phyloP scores from a whole-genome alignment of 2,113 vertebrate species.

The Dicerorhinus sumatrensis region DNA sequence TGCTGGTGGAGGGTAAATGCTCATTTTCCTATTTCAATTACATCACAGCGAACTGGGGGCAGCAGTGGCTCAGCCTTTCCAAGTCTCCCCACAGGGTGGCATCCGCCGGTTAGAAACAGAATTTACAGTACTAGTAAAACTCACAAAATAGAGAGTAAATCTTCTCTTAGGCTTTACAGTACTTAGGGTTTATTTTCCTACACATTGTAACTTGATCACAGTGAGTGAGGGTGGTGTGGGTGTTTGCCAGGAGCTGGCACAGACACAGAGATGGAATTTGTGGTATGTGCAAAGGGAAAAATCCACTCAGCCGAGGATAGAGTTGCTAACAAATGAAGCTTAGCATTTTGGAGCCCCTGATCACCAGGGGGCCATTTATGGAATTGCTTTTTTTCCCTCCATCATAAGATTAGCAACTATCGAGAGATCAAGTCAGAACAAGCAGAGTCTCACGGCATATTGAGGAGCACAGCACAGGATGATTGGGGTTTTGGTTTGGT shows the following conservation, averaged over 20 bases:
- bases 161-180: conserved; percentile 4
- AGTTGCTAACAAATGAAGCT: background rate
- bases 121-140: fast-evolving
- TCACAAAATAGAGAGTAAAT: background rate
- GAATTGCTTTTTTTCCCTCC: conserved; percentile 30
- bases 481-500: background rate
- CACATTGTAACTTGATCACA: conserved; percentile 55
- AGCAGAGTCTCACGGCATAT: conserved; percentile 40
- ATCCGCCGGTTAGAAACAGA: conserved; percentile 80
- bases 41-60: fast-evolving
- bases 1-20: background rate
- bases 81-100: conserved; percentile 86
- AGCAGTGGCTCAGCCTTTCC: conserved; percentile 56
- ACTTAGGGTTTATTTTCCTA: conserved; percentile 67
- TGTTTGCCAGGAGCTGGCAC: conserved; percentile 35
- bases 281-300: background rate
- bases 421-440: conserved; percentile 53
- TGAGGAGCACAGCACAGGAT: conserved; percentile 25
- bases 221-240: background rate
- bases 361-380: background rate
- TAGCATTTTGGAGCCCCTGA: background rate
- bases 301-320: background rate
- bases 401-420: conserved; percentile 61
- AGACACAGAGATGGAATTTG: background rate
- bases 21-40: background rate